phyloP scores from a whole-genome alignment of 1,140 invertebrate genomes.

The Achroia grisella region DNA sequence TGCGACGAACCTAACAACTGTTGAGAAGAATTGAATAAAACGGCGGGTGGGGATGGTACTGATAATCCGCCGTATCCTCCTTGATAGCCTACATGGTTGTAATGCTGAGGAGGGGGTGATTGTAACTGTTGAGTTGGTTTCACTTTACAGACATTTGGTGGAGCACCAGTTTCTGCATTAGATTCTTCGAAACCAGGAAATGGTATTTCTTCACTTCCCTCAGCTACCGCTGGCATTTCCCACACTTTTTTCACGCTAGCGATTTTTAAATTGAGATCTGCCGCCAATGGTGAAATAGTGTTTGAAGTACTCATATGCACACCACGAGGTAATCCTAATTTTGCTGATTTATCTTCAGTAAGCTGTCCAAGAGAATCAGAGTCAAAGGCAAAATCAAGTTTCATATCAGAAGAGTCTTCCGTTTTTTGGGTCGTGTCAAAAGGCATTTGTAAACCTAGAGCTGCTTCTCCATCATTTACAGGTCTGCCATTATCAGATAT shows the following conservation, averaged over 20 bases:
- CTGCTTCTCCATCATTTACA: slow-evolving; percentile 38
- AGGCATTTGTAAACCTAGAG: slow-evolving; percentile 55
- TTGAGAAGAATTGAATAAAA: slow-evolving; percentile 85
- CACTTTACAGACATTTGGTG: slow-evolving; percentile 70
- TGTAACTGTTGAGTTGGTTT: slow-evolving; percentile 74
- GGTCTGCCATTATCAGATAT: slow-evolving; percentile 56
- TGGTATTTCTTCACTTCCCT: slow-evolving; percentile 73
- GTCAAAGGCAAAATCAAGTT: slow-evolving; percentile 92
- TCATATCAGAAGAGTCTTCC: slow-evolving; percentile 90
- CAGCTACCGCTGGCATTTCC: slow-evolving; percentile 80
- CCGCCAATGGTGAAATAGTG: slow-evolving; percentile 73
- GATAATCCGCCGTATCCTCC: slow-evolving; percentile 81
- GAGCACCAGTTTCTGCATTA: slow-evolving; percentile 52
- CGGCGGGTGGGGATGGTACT: slow-evolving; percentile 86
- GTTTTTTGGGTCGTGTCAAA: slow-evolving; percentile 74
- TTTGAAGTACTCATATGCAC: slow-evolving; percentile 75
- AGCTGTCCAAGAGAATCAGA: slow-evolving; percentile 81
- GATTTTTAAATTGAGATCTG: slow-evolving; percentile 95
- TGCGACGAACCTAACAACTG: slow-evolving; percentile 80
- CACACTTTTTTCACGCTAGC: slow-evolving; percentile 94
- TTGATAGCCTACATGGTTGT: slow-evolving; percentile 67
- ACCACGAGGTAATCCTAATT: slow-evolving; percentile 77
- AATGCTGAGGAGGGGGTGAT: slow-evolving; percentile 75
- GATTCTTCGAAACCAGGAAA: slow-evolving; percentile 60
- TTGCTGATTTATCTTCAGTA: slow-evolving; percentile 82